A percentile compares a stretch with the other conserved stretches of the same genome.
Evolutionary conservation across 2,797 vertebrate genomes (phyloP).

Genomic region (Pterois miles): DNA sequence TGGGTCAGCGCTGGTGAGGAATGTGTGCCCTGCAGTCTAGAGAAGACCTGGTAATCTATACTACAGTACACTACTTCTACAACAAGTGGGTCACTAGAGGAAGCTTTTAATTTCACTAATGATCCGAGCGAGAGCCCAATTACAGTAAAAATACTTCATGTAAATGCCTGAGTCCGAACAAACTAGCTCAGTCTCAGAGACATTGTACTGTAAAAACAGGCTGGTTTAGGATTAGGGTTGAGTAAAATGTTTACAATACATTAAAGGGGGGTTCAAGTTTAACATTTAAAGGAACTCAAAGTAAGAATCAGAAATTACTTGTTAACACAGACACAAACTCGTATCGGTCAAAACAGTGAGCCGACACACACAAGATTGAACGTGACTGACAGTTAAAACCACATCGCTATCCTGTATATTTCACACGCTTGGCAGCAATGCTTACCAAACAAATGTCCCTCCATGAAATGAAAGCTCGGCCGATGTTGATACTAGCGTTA

Average conservation of each 20-base stretch:
- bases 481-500: no score
- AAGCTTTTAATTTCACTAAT: conserved; percentile 19
- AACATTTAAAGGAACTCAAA: not conserved
- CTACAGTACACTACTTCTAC: conserved; percentile 24
- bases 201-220: not conserved
- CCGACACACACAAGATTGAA: no score
- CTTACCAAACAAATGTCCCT: no score
- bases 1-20: conserved; percentile 54
- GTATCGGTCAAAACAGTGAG: no score
- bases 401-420: no score
- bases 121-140: not conserved
- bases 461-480: no score
- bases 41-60: conserved; percentile 43
- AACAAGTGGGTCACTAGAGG: conserved; percentile 41
- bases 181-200: not conserved
- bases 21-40: conserved; percentile 32
- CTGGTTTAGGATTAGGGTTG: not conserved
- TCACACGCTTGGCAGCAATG: no score
- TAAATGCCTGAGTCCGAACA: not conserved
- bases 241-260: not conserved
- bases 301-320: no score
- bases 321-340: no score
- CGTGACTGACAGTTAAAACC: no score
- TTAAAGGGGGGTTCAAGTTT: not conserved
- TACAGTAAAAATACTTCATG: not conserved